Conservation (phyloP, 2,797 vertebrate genomes). For the Micrastur ruficollis region DNA sequence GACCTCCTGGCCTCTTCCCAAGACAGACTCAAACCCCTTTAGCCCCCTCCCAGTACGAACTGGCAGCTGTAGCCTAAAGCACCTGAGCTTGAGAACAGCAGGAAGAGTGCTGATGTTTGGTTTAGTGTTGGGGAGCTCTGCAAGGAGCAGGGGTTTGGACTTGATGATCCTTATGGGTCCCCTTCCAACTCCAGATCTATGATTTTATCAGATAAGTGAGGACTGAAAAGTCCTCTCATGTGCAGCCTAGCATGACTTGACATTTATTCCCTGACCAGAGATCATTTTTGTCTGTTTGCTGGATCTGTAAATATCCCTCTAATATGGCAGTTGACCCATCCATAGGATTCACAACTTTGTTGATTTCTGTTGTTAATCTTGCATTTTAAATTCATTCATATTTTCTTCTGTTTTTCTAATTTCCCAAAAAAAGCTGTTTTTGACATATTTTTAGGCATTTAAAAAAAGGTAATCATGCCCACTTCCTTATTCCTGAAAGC, state of each 20-base stretch:
- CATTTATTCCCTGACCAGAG: neutral
- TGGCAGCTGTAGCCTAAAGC: no score
- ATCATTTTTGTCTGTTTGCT: neutral
- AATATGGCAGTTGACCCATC: neutral
- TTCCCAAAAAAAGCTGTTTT: neutral
- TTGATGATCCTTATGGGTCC: no score
- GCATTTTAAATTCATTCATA: neutral
- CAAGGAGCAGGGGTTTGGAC: no score
- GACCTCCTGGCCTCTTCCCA: no score
- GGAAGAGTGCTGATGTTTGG: no score
- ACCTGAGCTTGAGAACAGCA: no score
- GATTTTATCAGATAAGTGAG: neutral
- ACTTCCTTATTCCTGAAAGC: neutral
- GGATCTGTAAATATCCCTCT: neutral
- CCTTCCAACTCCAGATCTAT: no score
- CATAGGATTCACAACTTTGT: neutral
- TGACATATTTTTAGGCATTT: neutral
- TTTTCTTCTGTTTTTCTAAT: neutral
- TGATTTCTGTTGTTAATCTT: neutral
- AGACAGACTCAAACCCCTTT: no score
- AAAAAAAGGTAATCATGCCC: rapidly evolving
- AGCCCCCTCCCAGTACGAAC: no score
- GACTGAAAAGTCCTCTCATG: neutral
- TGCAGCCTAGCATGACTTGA: neutral
- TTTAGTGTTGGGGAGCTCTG: no score